Percentiles rank a stretch among this genome's conserved stretches.
Conservation (phyloP, 2,888 invertebrate genomes). For the Siphonodentalium dalli region DNA sequence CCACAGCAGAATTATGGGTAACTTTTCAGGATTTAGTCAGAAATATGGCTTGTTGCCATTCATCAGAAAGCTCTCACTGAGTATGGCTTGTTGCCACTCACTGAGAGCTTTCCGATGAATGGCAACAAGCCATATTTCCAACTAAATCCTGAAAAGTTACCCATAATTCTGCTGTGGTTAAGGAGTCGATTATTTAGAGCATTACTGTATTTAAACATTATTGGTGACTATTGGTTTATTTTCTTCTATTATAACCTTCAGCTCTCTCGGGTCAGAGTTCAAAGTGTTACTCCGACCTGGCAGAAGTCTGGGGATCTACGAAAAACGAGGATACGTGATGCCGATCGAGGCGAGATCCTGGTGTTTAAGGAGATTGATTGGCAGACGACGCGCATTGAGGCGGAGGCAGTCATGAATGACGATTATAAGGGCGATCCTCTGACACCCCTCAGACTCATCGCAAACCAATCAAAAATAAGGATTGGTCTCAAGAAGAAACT, state of each 20-base stretch:
- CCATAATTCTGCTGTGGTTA: too few species aligned
- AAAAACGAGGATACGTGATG: constrained; percentile 89
- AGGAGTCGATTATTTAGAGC: too few species aligned
- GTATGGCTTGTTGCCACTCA: neutral
- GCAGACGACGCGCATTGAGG: constrained; percentile 96
- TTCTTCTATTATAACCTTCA: constrained; percentile 64
- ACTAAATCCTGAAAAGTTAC: too few species aligned
- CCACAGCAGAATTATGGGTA: too few species aligned
- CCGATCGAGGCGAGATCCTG: constrained; percentile 85
- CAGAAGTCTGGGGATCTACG: constrained; percentile 80
- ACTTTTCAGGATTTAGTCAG: too few species aligned
- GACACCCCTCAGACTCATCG: constrained; percentile 88
- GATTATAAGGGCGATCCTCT: constrained; percentile 41
- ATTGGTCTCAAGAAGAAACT: constrained; percentile 94
- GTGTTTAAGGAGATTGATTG: constrained; percentile 94
- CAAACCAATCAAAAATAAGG: constrained; percentile 92
- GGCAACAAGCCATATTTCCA: too few species aligned
- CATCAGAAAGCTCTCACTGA: too few species aligned
- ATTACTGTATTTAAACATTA: too few species aligned
- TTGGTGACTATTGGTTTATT: neutral
- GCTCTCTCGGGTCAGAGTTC: constrained; percentile 91
- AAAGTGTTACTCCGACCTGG: constrained; percentile 93
- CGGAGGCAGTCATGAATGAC: constrained; percentile 74
- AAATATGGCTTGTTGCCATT: too few species aligned
- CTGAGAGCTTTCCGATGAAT: too few species aligned